Conservation (phyloP, 2,113 vertebrate genomes). For the Xiphophorus hellerii region DNA sequence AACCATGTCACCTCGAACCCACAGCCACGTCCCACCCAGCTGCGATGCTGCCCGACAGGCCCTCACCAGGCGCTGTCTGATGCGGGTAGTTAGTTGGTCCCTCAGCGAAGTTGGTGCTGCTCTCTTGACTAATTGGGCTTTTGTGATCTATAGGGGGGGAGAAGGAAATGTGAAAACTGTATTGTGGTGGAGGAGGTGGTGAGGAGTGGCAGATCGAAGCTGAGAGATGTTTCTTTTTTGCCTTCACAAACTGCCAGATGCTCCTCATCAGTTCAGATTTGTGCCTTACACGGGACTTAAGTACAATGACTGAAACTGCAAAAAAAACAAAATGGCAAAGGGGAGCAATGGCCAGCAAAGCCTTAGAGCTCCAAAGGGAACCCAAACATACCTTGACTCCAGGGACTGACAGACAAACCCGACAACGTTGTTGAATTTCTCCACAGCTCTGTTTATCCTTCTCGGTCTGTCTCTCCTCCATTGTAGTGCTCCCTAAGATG, state of each 20-base stretch:
- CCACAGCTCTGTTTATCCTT: slow-evolving; percentile 25
- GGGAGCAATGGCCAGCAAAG: slow-evolving; percentile 24
- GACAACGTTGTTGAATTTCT: slow-evolving; percentile 16
- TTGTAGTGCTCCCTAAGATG: slow-evolving; percentile 54
- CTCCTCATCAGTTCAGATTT: background rate
- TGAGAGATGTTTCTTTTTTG: background rate
- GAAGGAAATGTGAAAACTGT: background rate
- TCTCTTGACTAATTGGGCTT: background rate
- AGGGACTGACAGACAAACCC: slow-evolving; percentile 34
- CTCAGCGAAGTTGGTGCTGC: background rate
- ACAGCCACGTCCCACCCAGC: no score
- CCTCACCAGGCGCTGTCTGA: background rate
- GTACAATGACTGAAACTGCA: background rate
- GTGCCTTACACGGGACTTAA: background rate
- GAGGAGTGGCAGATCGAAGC: background rate
- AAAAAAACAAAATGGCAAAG: background rate
- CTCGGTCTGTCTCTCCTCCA: slow-evolving; percentile 30
- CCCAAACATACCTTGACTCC: slow-evolving; percentile 15
- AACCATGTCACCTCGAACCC: no score
- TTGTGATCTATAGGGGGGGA: background rate
- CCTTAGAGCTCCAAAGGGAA: slow-evolving; percentile 21
- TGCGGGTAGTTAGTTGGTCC: background rate
- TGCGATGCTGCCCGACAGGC: no score
- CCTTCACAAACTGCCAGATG: background rate
- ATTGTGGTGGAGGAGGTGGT: background rate